A percentile compares a stretch with the other conserved stretches of the same genome.
phyloP scores from a whole-genome alignment of 2,113 vertebrate species.

The Lagopus muta region DNA sequence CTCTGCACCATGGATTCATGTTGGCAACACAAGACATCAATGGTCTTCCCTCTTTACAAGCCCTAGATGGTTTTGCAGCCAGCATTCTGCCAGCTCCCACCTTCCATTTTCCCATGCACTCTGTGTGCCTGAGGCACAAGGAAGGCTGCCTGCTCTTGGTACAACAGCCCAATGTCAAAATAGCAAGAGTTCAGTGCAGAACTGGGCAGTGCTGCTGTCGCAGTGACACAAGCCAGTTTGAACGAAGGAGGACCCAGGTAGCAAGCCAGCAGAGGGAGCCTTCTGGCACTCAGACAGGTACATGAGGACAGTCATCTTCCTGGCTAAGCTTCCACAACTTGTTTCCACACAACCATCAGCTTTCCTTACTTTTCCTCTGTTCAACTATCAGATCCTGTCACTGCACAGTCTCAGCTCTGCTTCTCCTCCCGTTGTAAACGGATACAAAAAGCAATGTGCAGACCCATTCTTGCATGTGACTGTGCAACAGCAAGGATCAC shows the following conservation, averaged over 20 bases:
- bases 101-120: neutral
- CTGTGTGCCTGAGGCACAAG: neutral
- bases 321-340: neutral
- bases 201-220: neutral
- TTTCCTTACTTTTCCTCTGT: neutral
- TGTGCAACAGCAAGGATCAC: neutral
- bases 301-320: neutral
- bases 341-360: neutral
- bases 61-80: neutral
- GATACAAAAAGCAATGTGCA: neutral
- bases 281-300: constrained; percentile 4
- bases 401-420: neutral
- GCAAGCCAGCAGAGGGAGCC: constrained; percentile 23
- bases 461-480: neutral
- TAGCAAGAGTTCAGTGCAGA: neutral
- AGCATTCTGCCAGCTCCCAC: neutral
- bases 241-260: neutral
- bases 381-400: neutral
- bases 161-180: neutral
- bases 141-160: neutral
- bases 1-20: neutral
- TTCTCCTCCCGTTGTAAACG: neutral
- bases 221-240: neutral
- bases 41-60: neutral
- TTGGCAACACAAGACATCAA: neutral